These are phyloP conservation scores for Myotis myotis DNA, from an alignment of 2,797 vertebrate genomes.

Conservation along the genomic window DNA sequence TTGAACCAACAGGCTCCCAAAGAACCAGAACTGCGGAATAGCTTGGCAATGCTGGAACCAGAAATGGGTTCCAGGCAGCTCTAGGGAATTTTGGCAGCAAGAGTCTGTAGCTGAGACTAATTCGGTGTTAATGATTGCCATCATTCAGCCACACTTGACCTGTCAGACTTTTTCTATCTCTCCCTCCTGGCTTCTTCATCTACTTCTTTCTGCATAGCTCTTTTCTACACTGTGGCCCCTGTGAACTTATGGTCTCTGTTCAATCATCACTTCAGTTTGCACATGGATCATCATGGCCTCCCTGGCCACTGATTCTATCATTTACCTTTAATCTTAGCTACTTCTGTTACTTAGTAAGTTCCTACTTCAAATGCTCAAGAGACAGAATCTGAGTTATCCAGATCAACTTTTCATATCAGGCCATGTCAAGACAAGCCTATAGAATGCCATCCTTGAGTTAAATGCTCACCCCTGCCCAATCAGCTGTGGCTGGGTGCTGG, in stretches of 20 bases:
- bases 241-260: neutral
- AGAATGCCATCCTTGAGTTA: neutral
- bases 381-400: neutral
- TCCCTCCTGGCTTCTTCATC: neutral
- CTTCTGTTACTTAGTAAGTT: neutral
- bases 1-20: neutral
- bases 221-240: neutral
- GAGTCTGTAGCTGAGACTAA: neutral
- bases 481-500: neutral
- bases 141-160: neutral
- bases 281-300: neutral
- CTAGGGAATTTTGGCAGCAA: neutral
- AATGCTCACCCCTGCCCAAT: no score
- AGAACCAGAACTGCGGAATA: neutral
- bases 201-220: neutral
- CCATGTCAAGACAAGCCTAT: neutral
- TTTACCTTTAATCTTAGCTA: neutral
- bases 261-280: neutral
- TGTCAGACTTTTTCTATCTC: neutral
- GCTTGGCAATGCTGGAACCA: neutral
- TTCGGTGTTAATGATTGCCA: neutral
- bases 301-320: neutral
- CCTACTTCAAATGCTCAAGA: neutral
- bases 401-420: neutral
- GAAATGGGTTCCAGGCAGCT: neutral